Evolutionary conservation across 64 coral and sea anemone genomes (phyloP).

Genomic region (Pocillopora damicornis): DNA sequence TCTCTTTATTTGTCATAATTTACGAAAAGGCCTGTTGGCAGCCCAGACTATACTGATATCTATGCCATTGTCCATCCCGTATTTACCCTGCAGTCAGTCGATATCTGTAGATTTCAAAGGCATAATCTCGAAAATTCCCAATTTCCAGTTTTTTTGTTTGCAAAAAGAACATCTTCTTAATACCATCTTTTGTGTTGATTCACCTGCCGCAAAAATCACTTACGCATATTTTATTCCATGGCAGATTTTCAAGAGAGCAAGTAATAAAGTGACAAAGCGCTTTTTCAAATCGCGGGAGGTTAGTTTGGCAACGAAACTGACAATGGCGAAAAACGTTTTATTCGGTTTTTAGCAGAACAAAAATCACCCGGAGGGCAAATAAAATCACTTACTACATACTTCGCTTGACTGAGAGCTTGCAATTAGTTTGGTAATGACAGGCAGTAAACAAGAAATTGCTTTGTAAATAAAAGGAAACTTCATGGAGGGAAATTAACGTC

Average conservation of each 20-base stretch:
- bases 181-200: not conserved
- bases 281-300: not conserved
- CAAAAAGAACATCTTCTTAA: not conserved
- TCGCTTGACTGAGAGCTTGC: not conserved
- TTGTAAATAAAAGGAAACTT: not conserved
- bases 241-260: not conserved
- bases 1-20: not conserved
- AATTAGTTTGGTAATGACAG: slow-evolving; percentile 28
- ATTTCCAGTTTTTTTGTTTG: not conserved
- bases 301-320: not conserved
- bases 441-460: slow-evolving; percentile 4
- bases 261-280: not conserved
- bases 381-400: not conserved
- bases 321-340: not conserved
- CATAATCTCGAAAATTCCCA: not conserved
- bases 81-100: not conserved
- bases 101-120: not conserved
- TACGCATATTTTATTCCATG: not conserved
- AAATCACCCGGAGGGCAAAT: not conserved
- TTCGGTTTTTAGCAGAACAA: not conserved
- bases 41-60: not conserved
- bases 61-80: not conserved
- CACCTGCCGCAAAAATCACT: slow-evolving; percentile 13
- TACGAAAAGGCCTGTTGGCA: not conserved
- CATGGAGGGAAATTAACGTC: not conserved